phyloP scores from a whole-genome alignment of 2,888 invertebrate species.

The Chymomyza fuscimana region DNA sequence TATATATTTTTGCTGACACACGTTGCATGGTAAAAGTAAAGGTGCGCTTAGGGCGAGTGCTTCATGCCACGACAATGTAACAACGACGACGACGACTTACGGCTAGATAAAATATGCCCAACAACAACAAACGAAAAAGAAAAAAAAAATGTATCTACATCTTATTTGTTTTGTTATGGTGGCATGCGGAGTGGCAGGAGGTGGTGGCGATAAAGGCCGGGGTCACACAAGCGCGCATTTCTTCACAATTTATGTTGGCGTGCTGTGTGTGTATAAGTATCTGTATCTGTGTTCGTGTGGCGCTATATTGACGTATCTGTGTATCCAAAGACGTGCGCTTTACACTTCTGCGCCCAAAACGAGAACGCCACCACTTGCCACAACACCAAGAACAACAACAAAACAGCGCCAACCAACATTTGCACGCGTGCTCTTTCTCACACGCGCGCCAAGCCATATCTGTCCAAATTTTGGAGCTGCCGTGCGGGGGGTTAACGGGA shows the following conservation, averaged over 20 bases:
- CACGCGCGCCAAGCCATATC: slow-evolving; percentile 45
- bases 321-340: slow-evolving; percentile 63
- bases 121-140: slow-evolving; percentile 36
- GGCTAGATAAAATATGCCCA: slow-evolving; percentile 49
- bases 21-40: background rate
- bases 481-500: background rate
- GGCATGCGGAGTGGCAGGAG: slow-evolving; percentile 8
- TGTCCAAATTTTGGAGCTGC: background rate
- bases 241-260: slow-evolving; percentile 68
- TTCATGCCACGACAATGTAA: slow-evolving; percentile 18
- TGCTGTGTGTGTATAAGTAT: slow-evolving; percentile 17
- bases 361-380: background rate
- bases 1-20: slow-evolving; percentile 21
- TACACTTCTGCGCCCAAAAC: slow-evolving; percentile 49
- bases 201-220: slow-evolving; percentile 18
- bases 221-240: slow-evolving; percentile 74
- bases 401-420: slow-evolving; percentile 59
- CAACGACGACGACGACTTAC: slow-evolving; percentile 12
- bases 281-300: slow-evolving; percentile 31
- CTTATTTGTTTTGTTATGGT: slow-evolving; percentile 66
- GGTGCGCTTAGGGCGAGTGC: slow-evolving; percentile 21
- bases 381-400: slow-evolving; percentile 31
- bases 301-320: slow-evolving; percentile 15
- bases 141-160: slow-evolving; percentile 76
- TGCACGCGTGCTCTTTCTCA: slow-evolving; percentile 72